Evolutionary conservation across 2,113 vertebrate species (phyloP).

Genomic region (Carlito syrichta): DNA sequence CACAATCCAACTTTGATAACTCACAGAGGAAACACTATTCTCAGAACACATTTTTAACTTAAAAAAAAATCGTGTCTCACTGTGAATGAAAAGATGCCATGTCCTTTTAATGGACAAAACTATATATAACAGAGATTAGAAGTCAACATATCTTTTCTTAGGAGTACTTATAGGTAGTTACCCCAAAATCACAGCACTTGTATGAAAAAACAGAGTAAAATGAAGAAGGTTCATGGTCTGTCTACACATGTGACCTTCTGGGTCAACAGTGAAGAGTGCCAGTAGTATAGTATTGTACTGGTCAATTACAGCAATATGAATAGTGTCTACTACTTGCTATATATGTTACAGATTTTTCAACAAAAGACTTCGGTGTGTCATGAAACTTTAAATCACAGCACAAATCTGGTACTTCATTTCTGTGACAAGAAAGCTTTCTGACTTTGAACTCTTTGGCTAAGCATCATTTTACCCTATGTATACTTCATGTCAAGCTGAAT

Average conservation of each 20-base stretch:
- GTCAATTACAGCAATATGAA: conserved; percentile 83
- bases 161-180: conserved; percentile 66
- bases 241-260: conserved; percentile 73
- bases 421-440: background rate
- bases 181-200: conserved; percentile 74
- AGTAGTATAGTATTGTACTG: conserved; percentile 70
- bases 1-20: conserved; percentile 63
- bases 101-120: conserved; percentile 68
- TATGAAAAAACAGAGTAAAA: conserved; percentile 72
- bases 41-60: conserved; percentile 68
- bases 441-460: background rate
- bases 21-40: conserved; percentile 70
- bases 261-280: conserved; percentile 70
- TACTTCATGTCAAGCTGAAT: background rate
- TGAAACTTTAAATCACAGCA: conserved; percentile 71
- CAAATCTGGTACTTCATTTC: conserved; percentile 70
- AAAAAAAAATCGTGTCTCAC: background rate
- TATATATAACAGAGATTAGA: conserved; percentile 72
- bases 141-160: conserved; percentile 74
- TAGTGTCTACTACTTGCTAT: conserved; percentile 72
- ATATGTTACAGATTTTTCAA: conserved; percentile 77
- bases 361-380: conserved; percentile 67
- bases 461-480: background rate
- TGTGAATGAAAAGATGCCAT: conserved; percentile 71
- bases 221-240: conserved; percentile 68